Base-by-base conservation (phyloP, 2,888 invertebrate species). In the Lasioglossum villosulum region DNA sequence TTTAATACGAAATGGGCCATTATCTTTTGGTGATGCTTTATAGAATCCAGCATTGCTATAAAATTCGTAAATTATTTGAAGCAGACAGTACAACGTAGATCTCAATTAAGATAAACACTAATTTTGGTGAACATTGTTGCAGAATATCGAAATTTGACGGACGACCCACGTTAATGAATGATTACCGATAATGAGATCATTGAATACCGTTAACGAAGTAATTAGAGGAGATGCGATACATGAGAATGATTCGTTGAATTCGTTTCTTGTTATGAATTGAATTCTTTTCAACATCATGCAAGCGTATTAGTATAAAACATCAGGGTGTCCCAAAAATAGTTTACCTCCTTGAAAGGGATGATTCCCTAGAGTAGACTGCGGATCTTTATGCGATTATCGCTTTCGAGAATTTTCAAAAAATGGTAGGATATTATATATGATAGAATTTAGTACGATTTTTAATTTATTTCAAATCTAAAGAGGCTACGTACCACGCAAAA, bases 81-180 rank as follows among this genome's bases (percentile, higher is more conserved):
- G 30, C 19, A n/a, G 5, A 30, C 23, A 23, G 34, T n/a, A 34
- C n/a, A 45, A 34, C 4, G 27, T 5, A 70, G 68, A 77, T 77
- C 52, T 70, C 12, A 48, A 70, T 77, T 70, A 77, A 70, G 68
- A 77, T 77, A 37, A 66, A 76, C 16, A 45, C 48, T 48, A n/a
- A 45, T 52, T 70, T 70, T 19, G n/a, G 34, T 52, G n/a, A 52
- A 68, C 68, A 19, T 6, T 37, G 14, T 34, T 5, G 8, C 45
- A 5, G n/a, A 52, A 77, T 68, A 66, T 77, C 37, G 37, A 39
- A 27, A 68, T 52, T 4, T 37, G 27, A 77, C 30, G 37, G n/a
- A 19, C 27, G 27, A 45, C 30, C 45, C 30, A 27, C 8, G 34
- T 37, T 34, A 68, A 68, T 68, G 23, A 68, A 68, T 34, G 34